Evolutionary conservation across 1,140 invertebrate species (phyloP).

Genomic region (Drosophila sp.): DNA sequence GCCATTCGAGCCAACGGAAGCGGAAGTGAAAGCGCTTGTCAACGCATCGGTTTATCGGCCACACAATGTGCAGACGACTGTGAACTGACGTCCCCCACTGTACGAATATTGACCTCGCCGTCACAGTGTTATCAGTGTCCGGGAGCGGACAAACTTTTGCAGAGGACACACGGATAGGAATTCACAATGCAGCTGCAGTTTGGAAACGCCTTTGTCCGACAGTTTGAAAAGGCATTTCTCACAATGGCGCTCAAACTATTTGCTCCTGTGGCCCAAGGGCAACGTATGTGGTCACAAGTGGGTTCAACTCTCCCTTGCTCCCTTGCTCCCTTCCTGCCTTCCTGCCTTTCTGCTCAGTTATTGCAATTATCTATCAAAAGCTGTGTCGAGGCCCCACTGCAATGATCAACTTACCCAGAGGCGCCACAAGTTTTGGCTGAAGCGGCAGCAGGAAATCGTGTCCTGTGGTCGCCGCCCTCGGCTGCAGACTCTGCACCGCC

Average conservation of each 20-base stretch:
- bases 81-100: constrained; percentile 11
- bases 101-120: constrained; percentile 41
- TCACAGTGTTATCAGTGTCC: constrained; percentile 30
- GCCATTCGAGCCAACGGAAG: constrained; percentile 18
- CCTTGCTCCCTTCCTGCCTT: no score
- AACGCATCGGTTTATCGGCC: constrained; percentile 64
- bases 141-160: constrained; percentile 34
- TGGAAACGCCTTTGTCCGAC: constrained; percentile 26
- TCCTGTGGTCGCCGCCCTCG: constrained; percentile 88
- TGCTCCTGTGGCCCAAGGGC: constrained; percentile 17
- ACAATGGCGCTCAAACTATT: constrained; percentile 33
- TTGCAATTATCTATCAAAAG: constrained; percentile 59
- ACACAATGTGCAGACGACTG: constrained; percentile 61
- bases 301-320: constrained; percentile 61
- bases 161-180: constrained; percentile 13
- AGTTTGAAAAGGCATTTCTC: constrained; percentile 14
- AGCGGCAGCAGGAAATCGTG: constrained; percentile 88
- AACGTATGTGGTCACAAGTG: constrained; percentile 54
- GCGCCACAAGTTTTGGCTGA: constrained; percentile 87
- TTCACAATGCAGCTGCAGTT: constrained; percentile 34
- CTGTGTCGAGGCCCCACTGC: neutral
- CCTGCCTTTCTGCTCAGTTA: neutral
- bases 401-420: constrained; percentile 81
- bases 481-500: constrained; percentile 86
- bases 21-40: constrained; percentile 68